Percentiles rank a stretch among this genome's conserved stretches.
Evolutionary conservation across 2,888 invertebrate species (phyloP).

Genomic region (Epirrhoe tristata): DNA sequence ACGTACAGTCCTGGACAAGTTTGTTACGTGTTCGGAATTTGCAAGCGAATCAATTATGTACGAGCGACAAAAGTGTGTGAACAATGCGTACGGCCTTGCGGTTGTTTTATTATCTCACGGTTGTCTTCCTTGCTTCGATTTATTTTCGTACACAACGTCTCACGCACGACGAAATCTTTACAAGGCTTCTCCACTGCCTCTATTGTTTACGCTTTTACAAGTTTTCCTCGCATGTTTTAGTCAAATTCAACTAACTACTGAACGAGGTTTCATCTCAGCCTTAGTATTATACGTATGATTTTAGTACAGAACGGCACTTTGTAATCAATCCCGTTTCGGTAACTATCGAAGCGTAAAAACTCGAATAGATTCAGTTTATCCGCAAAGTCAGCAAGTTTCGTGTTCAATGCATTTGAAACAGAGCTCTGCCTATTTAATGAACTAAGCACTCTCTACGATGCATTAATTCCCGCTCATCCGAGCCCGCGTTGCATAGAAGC

Average conservation of each 20-base stretch:
- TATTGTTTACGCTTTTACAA: neutral
- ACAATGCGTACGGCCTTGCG: constrained; percentile 33
- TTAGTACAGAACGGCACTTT: neutral
- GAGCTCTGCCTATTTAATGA: constrained; percentile 48
- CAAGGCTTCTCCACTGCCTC: constrained; percentile 11
- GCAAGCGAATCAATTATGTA: constrained; percentile 50
- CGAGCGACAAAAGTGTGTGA: constrained; percentile 35
- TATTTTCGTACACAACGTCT: constrained; percentile 24
- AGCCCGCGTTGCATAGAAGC: constrained; percentile 64
- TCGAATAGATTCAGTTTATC: neutral
- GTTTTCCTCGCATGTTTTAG: neutral
- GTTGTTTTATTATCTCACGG: constrained; percentile 35
- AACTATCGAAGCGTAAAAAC: neutral
- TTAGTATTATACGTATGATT: neutral
- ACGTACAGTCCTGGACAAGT: constrained; percentile 62
- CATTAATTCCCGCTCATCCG: constrained; percentile 65
- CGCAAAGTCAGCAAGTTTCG: constrained; percentile 17
- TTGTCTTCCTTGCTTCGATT: constrained; percentile 30
- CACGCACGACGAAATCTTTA: constrained; percentile 24
- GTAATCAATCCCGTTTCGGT: neutral
- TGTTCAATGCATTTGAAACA: constrained; percentile 19
- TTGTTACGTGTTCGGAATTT: constrained; percentile 70
- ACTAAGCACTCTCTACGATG: constrained; percentile 53
- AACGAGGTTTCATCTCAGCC: neutral
- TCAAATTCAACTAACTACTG: neutral